These are phyloP conservation scores for Sympetrum striolatum DNA, from an alignment of 2,888 invertebrate species.

Conservation along the genomic window DNA sequence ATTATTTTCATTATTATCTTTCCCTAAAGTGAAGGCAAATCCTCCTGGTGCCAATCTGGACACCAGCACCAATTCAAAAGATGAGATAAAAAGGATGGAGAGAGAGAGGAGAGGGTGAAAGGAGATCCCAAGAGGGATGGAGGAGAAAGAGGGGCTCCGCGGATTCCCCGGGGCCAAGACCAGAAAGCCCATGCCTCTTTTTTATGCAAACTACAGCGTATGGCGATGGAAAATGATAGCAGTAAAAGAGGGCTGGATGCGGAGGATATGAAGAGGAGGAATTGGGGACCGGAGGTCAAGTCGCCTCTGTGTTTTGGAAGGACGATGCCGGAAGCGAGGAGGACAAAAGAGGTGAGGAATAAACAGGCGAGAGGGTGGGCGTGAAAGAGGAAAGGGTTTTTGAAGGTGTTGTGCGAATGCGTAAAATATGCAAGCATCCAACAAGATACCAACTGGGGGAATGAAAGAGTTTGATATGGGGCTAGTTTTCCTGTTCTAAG, in stretches of 20 bases:
- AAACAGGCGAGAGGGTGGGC: background rate
- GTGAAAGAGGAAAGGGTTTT: background rate
- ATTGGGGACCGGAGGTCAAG: background rate
- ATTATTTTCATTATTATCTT: too few relatives aligned
- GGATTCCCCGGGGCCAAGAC: background rate
- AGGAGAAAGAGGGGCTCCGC: background rate
- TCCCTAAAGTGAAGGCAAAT: background rate
- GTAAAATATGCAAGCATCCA: background rate
- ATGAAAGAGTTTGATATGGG: too few relatives aligned
- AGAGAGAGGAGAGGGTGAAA: background rate
- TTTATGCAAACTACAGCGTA: slow-evolving; percentile 24
- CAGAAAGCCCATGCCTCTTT: background rate
- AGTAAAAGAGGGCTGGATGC: background rate
- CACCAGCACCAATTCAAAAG: background rate
- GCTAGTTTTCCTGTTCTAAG: too few relatives aligned
- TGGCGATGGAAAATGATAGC: slow-evolving; percentile 36
- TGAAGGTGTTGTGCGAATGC: background rate
- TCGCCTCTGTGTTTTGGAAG: background rate
- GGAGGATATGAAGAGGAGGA: background rate
- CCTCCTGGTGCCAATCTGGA: background rate
- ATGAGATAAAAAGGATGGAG: background rate
- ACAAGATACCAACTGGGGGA: background rate
- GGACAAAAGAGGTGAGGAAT: background rate
- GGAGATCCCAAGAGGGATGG: background rate
- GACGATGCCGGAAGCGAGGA: background rate